Conservation (phyloP, 35 echinoderm and acorn worm species). For the Ophioderma brevispina region DNA sequence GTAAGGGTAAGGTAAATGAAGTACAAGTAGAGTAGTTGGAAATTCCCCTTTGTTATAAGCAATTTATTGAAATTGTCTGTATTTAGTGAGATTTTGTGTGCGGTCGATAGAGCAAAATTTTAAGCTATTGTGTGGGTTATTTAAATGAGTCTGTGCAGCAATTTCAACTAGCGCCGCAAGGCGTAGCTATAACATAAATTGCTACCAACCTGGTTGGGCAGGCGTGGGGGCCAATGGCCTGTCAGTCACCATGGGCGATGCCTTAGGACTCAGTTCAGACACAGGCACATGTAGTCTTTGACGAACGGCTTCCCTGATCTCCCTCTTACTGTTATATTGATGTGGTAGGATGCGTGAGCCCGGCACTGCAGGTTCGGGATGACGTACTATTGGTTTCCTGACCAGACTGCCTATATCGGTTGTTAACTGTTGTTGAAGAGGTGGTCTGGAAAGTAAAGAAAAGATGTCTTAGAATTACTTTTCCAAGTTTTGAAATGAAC, state of each 20-base stretch:
- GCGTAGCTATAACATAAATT: too few species aligned
- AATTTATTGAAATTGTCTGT: too few species aligned
- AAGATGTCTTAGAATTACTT: too few species aligned
- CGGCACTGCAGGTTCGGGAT: not conserved
- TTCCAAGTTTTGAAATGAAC: too few species aligned
- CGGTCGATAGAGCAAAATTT: too few species aligned
- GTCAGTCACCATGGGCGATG: conserved; percentile 7
- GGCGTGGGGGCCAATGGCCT: conserved; percentile 24
- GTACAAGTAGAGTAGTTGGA: too few species aligned
- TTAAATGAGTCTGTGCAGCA: too few species aligned
- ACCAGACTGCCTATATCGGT: not conserved
- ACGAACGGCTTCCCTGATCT: conserved; percentile 62
- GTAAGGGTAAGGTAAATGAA: too few species aligned
- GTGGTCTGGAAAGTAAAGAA: not conserved
- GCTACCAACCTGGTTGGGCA: conserved; percentile 68
- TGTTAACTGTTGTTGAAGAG: not conserved
- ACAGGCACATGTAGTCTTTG: conserved; percentile 55
- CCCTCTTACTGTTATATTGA: conserved; percentile 51
- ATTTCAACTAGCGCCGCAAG: too few species aligned
- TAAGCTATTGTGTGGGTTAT: too few species aligned
- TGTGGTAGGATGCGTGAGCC: conserved; percentile 59
- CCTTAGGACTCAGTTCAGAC: conserved; percentile 46
- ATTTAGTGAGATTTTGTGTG: too few species aligned
- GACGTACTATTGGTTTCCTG: not conserved
- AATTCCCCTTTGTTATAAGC: too few species aligned